Conservation (phyloP, 2,797 vertebrate species). For the Rhabdophis nuchalis region DNA sequence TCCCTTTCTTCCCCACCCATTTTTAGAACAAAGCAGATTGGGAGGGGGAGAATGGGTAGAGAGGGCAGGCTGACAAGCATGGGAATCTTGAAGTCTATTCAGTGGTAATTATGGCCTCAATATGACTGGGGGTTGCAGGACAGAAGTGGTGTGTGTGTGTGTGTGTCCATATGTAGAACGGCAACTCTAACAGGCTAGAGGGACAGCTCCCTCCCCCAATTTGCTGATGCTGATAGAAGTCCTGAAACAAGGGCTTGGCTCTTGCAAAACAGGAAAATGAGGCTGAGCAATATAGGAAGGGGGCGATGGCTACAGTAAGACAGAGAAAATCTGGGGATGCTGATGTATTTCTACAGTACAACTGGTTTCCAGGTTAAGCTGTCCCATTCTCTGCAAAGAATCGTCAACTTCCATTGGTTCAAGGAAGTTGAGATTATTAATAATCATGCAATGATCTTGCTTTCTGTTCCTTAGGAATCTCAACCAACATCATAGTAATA, state of each 20-base stretch:
- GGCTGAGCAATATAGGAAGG: constrained; percentile 5
- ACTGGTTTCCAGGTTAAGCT: not conserved
- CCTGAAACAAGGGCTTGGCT: constrained; percentile 29
- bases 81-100: constrained; percentile 78
- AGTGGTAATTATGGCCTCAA: constrained; percentile 79
- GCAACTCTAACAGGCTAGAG: constrained; percentile 2
- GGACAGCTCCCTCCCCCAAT: not conserved
- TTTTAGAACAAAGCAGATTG: constrained; percentile 60
- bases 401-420: not conserved
- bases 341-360: not conserved
- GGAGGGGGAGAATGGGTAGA: constrained; percentile 33
- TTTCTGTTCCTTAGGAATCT: not conserved
- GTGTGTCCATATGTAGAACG: constrained; percentile 2
- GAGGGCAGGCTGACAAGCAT: constrained; percentile 66
- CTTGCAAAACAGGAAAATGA: not conserved
- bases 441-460: not conserved
- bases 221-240: constrained; percentile 29
- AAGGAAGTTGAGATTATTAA: not conserved
- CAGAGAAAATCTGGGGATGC: not conserved
- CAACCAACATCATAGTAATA: not conserved
- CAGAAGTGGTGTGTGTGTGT: constrained; percentile 29
- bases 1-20: constrained; percentile 66
- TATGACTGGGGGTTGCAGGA: constrained; percentile 57
- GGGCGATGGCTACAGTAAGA: not conserved
- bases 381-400: not conserved